Evolutionary conservation across 53 echinoderm and acorn worm genomes (phyloP), one percentile per base, ranked within the genome.

Genomic region (Astropecten irregularis): DNA sequence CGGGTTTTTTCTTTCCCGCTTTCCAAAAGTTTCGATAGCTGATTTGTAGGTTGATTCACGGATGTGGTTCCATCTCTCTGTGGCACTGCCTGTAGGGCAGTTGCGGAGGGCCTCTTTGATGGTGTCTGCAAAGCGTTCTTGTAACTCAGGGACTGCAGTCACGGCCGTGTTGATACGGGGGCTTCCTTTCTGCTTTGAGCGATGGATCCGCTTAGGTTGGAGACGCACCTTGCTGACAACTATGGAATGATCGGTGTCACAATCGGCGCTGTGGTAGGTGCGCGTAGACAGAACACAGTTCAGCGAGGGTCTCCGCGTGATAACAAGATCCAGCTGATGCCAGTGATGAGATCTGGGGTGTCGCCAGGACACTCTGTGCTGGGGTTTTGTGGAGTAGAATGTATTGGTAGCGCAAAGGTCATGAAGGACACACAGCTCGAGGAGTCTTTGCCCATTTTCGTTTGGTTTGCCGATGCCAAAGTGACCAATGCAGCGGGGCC

Each of bases 401-500:
- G 82, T 60, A 63, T 88, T 84, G 8, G 88, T 70, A 25, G 82
- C 61, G 67, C 79, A 87, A 4, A 81, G 70, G 22, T 42, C 32
- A 29, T 84, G 56, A 39, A 34, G 70, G 27, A 70, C 22, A 32
- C 69, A 84, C 4, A 84, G 28, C 29, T 84, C 69, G 3, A 84
- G 55, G 27, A 82, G 48, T 16, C 83, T 15, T 20, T 89, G 88
- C 9, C 82, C 89, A 44, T 88, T 92, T 20, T 73, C 69, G 69
- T 90, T 86, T 22, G 82, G 81, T 49, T 44, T 83, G 23, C 89
- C 86, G 9, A 83, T 53, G 14, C 89, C 86, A 38, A 82, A 85
- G 18, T 58, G 62, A 15, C 88, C 69, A 31, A 85, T 23, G 79
- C 31, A 76, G 47, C 16, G 20, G 4, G 84, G 40, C 83, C 84